Evolutionary conservation across 2,888 invertebrate genomes (phyloP), one percentile per base, ranked within the genome.

Genomic region (Standfussiana lucernea): DNA sequence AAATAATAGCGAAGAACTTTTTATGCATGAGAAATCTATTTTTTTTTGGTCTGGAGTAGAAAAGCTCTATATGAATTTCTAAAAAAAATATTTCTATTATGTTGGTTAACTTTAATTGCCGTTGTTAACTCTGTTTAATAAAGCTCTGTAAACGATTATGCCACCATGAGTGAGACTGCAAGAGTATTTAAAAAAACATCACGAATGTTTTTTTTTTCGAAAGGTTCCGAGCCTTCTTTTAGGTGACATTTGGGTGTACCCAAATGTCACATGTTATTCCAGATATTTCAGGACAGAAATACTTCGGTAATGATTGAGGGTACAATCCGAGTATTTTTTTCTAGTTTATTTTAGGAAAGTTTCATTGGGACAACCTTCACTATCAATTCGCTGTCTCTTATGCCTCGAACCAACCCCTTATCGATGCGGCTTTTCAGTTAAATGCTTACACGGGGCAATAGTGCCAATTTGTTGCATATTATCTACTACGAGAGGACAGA

Each of bases 391-490:
- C 85, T 72, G 2, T 0, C 42, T 71, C 75, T 24, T 4, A 8
- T 79, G 18, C 37, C 72, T 91, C 85, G 65, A 6, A 6, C 87
- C 83, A 77, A 28, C 72, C 83, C 78, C 84, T 89, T 91, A 92
- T 92, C 92, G 89, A 87, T 83, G 93, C 93, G 93, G 93, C 94
- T 91, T 93, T 93, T 92, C 94, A 92, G 91, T 93, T 92, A 91
- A 94, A 94, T 92, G 93, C 92, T 91, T 91, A 90, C 91, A 90
- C 90, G 91, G 91, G 90, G 91, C 93, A 94, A 93, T 93, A 93
- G 93, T 94, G 95, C 94, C 95, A 95, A 95, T 95, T 95, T 95
- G 95, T 95, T 92, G 92, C 92, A 93, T 92, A 94, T 95, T 94
- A 95, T 94, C 94, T 91, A 91, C 92, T 82, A 90, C 86, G 85